phyloP scores from a whole-genome alignment of 2,113 vertebrate genomes.

The Leiothrix lutea region DNA sequence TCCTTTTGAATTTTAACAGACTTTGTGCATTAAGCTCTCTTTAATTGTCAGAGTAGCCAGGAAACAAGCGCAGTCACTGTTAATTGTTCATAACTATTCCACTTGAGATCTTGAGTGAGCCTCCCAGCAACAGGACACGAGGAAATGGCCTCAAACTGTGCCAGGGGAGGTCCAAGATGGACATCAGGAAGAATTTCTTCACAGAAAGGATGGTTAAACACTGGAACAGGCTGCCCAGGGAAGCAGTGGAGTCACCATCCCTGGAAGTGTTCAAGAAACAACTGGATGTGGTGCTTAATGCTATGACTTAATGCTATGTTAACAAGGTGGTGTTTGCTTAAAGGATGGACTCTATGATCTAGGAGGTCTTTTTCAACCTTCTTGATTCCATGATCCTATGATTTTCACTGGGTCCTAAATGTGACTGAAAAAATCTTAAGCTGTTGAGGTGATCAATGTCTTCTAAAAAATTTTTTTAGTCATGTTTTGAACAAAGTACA shows the following conservation, averaged over 20 bases:
- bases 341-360: background rate
- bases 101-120: background rate
- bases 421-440: background rate
- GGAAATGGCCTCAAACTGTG: background rate
- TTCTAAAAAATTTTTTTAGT: background rate
- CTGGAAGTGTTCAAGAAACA: background rate
- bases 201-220: background rate
- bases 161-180: background rate
- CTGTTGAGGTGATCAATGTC: background rate
- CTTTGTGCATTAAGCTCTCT: background rate
- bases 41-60: background rate
- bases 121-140: background rate
- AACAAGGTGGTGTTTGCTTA: background rate
- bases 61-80: background rate
- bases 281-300: background rate
- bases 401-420: background rate
- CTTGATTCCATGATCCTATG: background rate
- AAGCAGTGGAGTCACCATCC: background rate
- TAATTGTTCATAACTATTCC: background rate
- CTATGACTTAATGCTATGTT: background rate
- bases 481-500: background rate
- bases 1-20: background rate
- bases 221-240: background rate
- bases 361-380: background rate
- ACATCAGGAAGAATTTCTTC: background rate